phyloP scores from a whole-genome alignment of 64 coral and sea anemone genomes.

The Montipora efflorescens region DNA sequence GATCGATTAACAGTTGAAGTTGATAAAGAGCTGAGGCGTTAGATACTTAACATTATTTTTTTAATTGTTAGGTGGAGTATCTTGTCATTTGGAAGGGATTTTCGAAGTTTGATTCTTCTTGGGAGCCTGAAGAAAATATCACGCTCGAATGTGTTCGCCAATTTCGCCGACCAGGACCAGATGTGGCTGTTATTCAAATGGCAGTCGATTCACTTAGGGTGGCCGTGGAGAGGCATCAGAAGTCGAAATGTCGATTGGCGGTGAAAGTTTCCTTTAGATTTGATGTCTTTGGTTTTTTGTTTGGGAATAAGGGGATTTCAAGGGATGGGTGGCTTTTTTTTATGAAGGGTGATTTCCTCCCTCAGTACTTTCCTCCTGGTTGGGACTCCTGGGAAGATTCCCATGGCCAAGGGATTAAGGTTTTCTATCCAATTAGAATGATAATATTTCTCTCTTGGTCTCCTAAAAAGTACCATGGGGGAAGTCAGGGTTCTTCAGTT shows the following conservation, averaged over 20 bases:
- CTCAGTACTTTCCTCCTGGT: constrained; percentile 6
- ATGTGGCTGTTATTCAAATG: background rate
- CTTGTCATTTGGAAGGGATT: background rate
- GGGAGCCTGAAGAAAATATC: background rate
- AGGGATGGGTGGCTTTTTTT: constrained; percentile 23
- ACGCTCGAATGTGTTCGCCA: background rate
- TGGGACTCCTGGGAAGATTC: constrained; percentile 1
- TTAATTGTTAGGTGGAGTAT: background rate
- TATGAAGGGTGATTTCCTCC: background rate
- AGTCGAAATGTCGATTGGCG: constrained; percentile 2
- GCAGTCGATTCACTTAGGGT: constrained; percentile 8
- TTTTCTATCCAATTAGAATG: constrained; percentile 1
- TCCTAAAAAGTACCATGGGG: background rate
- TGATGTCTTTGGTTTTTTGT: constrained; percentile 40
- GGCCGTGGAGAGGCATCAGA: constrained; percentile 27
- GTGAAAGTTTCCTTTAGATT: constrained; percentile 35
- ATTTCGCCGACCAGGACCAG: background rate
- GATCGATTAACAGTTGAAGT: background rate
- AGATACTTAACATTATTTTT: background rate
- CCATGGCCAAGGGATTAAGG: constrained; percentile 10
- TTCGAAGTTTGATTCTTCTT: background rate
- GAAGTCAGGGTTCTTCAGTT: background rate
- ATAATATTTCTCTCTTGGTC: background rate
- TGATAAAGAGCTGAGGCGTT: background rate
- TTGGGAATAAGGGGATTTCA: background rate